Evolutionary conservation across 2,888 invertebrate genomes (phyloP), one percentile per base, ranked within the genome.

Genomic region (Blera fallax): DNA sequence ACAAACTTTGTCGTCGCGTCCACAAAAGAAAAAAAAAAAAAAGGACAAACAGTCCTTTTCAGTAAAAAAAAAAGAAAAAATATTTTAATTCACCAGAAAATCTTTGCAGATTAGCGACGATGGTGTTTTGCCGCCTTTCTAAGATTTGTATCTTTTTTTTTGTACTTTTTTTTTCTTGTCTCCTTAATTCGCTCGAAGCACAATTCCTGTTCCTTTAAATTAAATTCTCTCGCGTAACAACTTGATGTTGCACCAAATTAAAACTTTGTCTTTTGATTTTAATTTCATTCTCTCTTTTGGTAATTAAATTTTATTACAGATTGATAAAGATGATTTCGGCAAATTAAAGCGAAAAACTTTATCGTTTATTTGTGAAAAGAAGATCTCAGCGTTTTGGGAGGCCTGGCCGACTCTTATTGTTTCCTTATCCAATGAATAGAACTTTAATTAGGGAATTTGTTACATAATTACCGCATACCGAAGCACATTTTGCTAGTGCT

Each of bases 231-330:
- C 37, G 76, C 76, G 54, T 65, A 77, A 81, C 85, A 80, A 85
- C 85, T 85, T 81, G 70, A 62, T 77, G 76, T 72, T 81, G 85
- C 81, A 81, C 85, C 72, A 72, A 85, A 81, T 85, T 85, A 85
- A 85, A 85, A 85, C 85, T 85, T 85, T 81, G 85, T 81, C 85
- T 67, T 85, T 70, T 72, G 81, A 85, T 81, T 85, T 48, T 54
- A 70, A 72, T 70, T 65, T 58, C 52, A 62, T 54, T 84, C 67
- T 60, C 60, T 34, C 72, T 74, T 70, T 80, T 70, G 70, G 54
- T 81, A 81, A 81, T 81, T 81, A 85, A 85, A 85, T 81, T 85
- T 85, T 77, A 85, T 81, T 77, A 70, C 67, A 65, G 81, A 85
- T 85, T 85, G 85, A 85, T 85, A 81, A 85, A 81, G 85, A 72